Percentiles rank a stretch among this genome's conserved stretches.
Conservation (phyloP, 2,113 vertebrate species). For the Typhlomys cinereus region DNA sequence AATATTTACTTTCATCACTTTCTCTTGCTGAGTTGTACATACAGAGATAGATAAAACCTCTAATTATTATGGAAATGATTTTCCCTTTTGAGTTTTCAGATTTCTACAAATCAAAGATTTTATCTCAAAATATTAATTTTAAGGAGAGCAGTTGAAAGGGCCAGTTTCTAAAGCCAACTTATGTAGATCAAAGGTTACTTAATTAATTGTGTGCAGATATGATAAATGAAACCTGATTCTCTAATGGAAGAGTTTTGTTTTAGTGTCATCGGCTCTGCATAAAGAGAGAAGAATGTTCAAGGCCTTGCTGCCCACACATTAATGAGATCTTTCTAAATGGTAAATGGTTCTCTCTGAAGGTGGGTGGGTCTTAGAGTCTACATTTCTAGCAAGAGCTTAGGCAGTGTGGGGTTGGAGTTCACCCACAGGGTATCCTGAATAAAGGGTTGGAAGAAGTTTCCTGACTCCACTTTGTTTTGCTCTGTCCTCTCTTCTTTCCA, state of each 20-base stretch:
- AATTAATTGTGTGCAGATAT: neutral
- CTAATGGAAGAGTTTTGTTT: neutral
- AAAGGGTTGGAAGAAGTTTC: neutral
- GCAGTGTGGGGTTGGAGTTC: neutral
- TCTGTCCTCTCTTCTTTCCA: neutral
- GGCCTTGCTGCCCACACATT: neutral
- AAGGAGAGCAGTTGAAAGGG: neutral
- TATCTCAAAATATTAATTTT: conserved; percentile 18
- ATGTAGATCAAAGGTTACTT: neutral
- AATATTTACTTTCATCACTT: conserved; percentile 21
- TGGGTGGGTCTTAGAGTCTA: neutral
- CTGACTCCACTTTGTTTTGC: neutral
- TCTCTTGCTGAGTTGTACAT: neutral
- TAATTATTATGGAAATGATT: neutral
- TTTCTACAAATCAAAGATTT: conserved; percentile 35
- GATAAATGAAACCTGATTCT: neutral
- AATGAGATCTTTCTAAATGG: neutral
- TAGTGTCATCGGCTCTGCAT: neutral
- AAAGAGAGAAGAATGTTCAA: neutral
- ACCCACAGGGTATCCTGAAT: too few species aligned
- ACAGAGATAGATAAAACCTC: neutral
- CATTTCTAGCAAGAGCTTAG: neutral
- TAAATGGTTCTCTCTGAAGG: neutral
- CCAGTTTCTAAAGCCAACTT: neutral
- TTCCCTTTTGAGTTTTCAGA: conserved; percentile 35